Conservation (phyloP, 2,888 invertebrate species). For the Acanthacorydalis orientalis region DNA sequence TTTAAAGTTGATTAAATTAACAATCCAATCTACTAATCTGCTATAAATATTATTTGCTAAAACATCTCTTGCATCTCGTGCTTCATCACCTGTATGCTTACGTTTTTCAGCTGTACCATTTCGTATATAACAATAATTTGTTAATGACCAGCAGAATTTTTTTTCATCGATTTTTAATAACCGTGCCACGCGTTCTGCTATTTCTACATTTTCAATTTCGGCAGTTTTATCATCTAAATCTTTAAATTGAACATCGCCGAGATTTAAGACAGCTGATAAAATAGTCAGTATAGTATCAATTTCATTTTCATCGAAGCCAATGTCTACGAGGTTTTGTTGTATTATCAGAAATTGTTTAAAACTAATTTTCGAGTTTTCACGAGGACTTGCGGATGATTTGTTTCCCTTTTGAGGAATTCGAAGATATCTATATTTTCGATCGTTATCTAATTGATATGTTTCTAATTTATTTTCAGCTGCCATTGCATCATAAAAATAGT, state of each 20-base stretch:
- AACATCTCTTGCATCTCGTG: slow-evolving; percentile 68
- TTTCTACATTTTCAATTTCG: slow-evolving; percentile 55
- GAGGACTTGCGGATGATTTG: slow-evolving; percentile 39
- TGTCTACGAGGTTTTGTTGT: slow-evolving; percentile 38
- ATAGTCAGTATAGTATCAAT: slow-evolving; percentile 51
- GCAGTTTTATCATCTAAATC: slow-evolving; percentile 46
- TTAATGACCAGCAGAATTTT: slow-evolving; percentile 70
- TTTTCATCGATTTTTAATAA: slow-evolving; percentile 61
- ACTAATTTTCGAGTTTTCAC: slow-evolving; percentile 49
- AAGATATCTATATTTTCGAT: slow-evolving; percentile 58
- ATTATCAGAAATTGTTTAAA: slow-evolving; percentile 44
- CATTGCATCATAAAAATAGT: slow-evolving; percentile 78
- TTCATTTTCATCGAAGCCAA: slow-evolving; percentile 59
- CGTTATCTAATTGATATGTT: slow-evolving; percentile 48
- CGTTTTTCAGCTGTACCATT: slow-evolving; percentile 50
- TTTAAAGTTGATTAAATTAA: slow-evolving; percentile 70
- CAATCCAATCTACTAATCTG: slow-evolving; percentile 75
- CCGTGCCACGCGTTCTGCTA: slow-evolving; percentile 52
- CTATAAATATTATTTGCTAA: slow-evolving; percentile 72
- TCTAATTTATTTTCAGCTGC: slow-evolving; percentile 46
- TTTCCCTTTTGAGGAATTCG: slow-evolving; percentile 40
- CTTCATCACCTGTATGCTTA: slow-evolving; percentile 61
- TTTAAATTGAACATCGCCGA: slow-evolving; percentile 66
- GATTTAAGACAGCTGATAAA: slow-evolving; percentile 55
- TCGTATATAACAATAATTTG: slow-evolving; percentile 70